These are phyloP conservation scores for Peromyscus aztecus DNA, from an alignment of 2,797 vertebrate species.

Conservation along the genomic window DNA sequence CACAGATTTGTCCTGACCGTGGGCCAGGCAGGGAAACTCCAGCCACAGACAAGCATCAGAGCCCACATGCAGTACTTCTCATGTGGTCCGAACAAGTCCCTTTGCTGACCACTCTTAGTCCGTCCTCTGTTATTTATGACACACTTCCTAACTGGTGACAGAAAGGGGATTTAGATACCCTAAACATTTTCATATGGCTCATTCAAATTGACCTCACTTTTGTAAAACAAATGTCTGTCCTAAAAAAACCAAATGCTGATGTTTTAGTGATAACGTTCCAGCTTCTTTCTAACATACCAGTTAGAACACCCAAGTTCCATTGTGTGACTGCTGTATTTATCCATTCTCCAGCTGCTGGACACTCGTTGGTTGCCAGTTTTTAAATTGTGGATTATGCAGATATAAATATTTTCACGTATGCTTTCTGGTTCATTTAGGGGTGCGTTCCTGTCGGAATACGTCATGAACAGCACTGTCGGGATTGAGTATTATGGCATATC, in stretches of 20 bases:
- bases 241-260: slow-evolving; percentile 7
- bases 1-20: too few relatives aligned
- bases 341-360: not conserved
- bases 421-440: not conserved
- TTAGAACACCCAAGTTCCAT: not conserved
- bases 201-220: not conserved
- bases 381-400: not conserved
- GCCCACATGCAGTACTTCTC: not conserved
- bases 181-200: slow-evolving; percentile 29
- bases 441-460: not conserved
- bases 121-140: not conserved
- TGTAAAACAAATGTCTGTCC: slow-evolving; percentile 20
- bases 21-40: too few relatives aligned
- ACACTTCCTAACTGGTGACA: not conserved
- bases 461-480: not conserved
- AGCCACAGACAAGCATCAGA: not conserved
- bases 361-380: not conserved
- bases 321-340: not conserved
- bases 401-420: not conserved
- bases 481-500: not conserved
- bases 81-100: not conserved
- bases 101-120: not conserved
- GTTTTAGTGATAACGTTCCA: slow-evolving; percentile 18
- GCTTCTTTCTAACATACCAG: not conserved
- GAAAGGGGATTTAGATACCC: not conserved